Percentiles rank a stretch among this genome's conserved stretches.
Conservation (phyloP, 1,140 invertebrate species). For the Holotrichia oblita region DNA sequence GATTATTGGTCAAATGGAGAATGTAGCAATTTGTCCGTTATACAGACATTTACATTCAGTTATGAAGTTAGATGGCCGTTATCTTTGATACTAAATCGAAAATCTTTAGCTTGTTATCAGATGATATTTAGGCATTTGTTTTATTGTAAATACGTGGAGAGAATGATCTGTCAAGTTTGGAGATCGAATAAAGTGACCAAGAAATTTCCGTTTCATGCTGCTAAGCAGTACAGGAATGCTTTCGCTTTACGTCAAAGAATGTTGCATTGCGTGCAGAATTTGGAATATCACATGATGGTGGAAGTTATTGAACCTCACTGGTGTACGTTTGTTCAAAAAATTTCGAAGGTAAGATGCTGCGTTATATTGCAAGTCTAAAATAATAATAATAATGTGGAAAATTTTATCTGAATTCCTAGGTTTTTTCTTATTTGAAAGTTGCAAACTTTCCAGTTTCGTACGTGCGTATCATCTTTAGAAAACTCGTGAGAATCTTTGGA, state of each 20-base stretch:
- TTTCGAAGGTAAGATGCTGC: slow-evolving; percentile 78
- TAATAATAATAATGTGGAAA: too few species aligned
- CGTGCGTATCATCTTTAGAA: too few species aligned
- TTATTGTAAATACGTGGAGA: slow-evolving; percentile 91
- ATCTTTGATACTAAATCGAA: slow-evolving; percentile 90
- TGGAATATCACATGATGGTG: slow-evolving; percentile 98
- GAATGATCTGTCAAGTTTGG: slow-evolving; percentile 90
- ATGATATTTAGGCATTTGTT: slow-evolving; percentile 97
- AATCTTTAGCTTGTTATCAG: slow-evolving; percentile 92
- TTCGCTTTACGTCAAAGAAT: slow-evolving; percentile 95
- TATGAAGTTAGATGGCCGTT: slow-evolving; percentile 97
- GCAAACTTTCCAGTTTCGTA: too few species aligned
- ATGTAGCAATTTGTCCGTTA: slow-evolving; percentile 70
- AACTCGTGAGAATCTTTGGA: too few species aligned
- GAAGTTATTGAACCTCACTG: slow-evolving; percentile 97
- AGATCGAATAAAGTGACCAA: slow-evolving; percentile 93
- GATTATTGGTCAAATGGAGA: slow-evolving; percentile 58
- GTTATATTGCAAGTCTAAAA: slow-evolving; percentile 68
- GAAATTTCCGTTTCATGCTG: slow-evolving; percentile 76
- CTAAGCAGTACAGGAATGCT: slow-evolving; percentile 79
- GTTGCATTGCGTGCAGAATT: slow-evolving; percentile 96
- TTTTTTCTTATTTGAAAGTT: too few species aligned
- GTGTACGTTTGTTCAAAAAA: slow-evolving; percentile 86
- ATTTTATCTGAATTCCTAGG: too few species aligned
- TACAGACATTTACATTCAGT: slow-evolving; percentile 93